Percentiles rank a stretch among this genome's conserved stretches.
Evolutionary conservation across 64 coral and sea anemone species (phyloP).

Genomic region (Montipora cactus): DNA sequence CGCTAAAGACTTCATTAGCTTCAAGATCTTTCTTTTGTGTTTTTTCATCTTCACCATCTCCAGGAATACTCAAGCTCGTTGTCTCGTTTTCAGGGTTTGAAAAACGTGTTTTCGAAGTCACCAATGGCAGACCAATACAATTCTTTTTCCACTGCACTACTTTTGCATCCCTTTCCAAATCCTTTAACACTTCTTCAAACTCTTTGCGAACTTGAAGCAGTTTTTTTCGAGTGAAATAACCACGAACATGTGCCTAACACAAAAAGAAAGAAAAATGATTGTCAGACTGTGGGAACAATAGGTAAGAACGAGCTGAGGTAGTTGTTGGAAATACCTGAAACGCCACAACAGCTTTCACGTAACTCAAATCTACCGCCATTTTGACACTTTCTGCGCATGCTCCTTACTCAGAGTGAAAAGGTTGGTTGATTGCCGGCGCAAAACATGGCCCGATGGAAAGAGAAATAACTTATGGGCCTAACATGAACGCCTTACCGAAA

Average conservation of each 20-base stretch:
- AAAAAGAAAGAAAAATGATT: not conserved
- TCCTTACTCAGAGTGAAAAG: not conserved
- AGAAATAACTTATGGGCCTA: no score
- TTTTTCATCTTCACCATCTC: not conserved
- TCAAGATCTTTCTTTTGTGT: not conserved
- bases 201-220: conserved; percentile 64
- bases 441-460: not conserved
- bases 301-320: no score
- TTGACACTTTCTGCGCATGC: not conserved
- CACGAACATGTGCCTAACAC: conserved; percentile 59
- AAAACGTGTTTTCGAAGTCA: not conserved
- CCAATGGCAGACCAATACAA: not conserved
- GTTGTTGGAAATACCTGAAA: conserved; percentile 43
- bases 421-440: not conserved
- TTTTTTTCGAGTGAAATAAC: conserved; percentile 49
- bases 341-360: conserved; percentile 1
- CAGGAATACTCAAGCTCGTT: not conserved
- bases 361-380: conserved; percentile 81
- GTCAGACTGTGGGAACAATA: not conserved
- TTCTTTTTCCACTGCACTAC: conserved; percentile 10
- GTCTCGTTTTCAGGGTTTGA: not conserved
- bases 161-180: conserved; percentile 46
- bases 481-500: no score
- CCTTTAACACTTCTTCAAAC: conserved; percentile 79
- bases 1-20: not conserved